phyloP scores from a whole-genome alignment of 2,797 vertebrate species.

The Crossoptilon crossoptilon region DNA sequence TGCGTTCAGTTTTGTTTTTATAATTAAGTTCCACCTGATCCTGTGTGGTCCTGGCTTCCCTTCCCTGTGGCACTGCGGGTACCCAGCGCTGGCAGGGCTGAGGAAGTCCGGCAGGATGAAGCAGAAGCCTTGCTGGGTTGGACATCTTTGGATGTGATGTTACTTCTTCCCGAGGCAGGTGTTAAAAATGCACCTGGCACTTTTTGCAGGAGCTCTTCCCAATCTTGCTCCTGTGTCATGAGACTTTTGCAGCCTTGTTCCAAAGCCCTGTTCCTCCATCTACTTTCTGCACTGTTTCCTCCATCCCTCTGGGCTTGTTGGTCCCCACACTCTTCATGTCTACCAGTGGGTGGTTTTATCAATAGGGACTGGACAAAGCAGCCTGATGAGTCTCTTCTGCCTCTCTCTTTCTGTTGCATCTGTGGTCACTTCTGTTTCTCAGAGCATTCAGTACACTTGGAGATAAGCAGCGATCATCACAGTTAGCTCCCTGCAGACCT shows the following conservation, averaged over 20 bases:
- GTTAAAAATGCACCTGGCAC: neutral
- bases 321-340: neutral
- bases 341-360: neutral
- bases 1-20: neutral
- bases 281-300: neutral
- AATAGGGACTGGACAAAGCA: neutral
- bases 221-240: neutral
- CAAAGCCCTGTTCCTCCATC: neutral
- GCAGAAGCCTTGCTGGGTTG: rapidly evolving
- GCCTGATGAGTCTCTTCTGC: neutral
- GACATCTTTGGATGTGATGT: neutral
- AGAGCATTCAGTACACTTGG: neutral
- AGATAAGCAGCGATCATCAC: neutral
- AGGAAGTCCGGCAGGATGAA: neutral
- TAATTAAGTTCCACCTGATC: neutral
- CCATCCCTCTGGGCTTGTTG: neutral
- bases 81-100: neutral
- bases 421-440: conserved; percentile 1
- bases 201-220: neutral
- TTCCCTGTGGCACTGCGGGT: neutral
- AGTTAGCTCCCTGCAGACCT: neutral
- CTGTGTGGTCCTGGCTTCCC: neutral
- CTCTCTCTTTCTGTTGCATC: neutral
- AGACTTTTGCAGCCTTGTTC: neutral
- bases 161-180: neutral